Evolutionary conservation across 37 sponge, comb jelly and placozoan species (phyloP).

Genomic region (Mnemiopsis leidyi): DNA sequence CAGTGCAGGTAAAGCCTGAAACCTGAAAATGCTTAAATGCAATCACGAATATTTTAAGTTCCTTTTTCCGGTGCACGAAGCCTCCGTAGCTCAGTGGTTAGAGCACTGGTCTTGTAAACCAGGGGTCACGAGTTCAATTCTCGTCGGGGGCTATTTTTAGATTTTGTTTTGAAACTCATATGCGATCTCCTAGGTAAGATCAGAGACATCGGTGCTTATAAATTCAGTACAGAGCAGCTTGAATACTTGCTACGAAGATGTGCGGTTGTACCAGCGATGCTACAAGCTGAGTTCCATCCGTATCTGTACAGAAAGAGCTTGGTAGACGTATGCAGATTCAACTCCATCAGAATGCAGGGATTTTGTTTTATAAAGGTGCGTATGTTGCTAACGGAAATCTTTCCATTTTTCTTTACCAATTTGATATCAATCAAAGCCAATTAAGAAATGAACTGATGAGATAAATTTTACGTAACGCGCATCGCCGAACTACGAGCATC

Average conservation of each 20-base stretch:
- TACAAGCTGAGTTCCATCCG: conserved; percentile 63
- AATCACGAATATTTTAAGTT: background rate
- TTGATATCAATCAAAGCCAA: no score
- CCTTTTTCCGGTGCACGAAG: background rate
- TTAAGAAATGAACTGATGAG: no score
- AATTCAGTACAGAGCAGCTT: conserved; percentile 12
- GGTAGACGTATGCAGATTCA: background rate
- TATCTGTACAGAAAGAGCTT: background rate
- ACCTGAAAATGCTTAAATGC: no score
- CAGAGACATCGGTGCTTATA: conserved; percentile 15
- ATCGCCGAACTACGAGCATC: background rate
- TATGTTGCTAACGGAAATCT: no score
- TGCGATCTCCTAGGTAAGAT: background rate
- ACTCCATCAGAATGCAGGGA: conserved; percentile 38
- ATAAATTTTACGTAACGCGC: background rate
- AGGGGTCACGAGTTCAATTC: conserved; percentile 67
- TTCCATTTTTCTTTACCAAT: no score
- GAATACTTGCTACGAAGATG: conserved; percentile 4
- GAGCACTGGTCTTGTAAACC: conserved; percentile 67
- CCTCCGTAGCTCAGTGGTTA: conserved; percentile 66
- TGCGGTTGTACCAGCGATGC: conserved; percentile 31
- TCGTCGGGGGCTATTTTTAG: conserved; percentile 57
- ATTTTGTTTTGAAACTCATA: no score
- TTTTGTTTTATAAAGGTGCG: conserved; percentile 58
- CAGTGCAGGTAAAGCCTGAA: background rate